Evolutionary conservation across 2,888 invertebrate species (phyloP).

Genomic region (Scaeva pyrastri): DNA sequence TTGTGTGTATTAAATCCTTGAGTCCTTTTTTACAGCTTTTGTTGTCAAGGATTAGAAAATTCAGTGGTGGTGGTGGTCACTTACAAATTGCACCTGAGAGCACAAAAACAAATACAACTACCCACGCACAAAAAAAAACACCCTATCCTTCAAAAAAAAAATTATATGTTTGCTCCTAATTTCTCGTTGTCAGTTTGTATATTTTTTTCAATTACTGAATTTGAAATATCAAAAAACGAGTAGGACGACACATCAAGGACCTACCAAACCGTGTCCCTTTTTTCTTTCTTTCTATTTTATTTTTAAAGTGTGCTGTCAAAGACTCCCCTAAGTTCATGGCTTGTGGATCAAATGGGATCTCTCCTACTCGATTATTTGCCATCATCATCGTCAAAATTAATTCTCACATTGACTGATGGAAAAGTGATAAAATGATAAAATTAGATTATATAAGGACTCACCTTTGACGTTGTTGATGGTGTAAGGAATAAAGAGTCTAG

Average conservation of each 20-base stretch:
- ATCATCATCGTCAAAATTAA: constrained; percentile 44
- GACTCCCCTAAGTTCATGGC: constrained; percentile 54
- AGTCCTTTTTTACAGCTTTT: constrained; percentile 54
- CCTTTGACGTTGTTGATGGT: constrained; percentile 51
- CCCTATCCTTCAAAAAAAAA: constrained; percentile 56
- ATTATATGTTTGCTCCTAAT: constrained; percentile 71
- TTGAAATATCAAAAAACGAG: constrained; percentile 52
- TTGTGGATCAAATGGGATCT: no score
- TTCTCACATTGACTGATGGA: constrained; percentile 60
- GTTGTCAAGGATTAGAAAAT: constrained; percentile 63
- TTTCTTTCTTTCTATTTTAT: constrained; percentile 19
- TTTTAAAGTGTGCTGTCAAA: constrained; percentile 7
- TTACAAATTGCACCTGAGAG: constrained; percentile 73
- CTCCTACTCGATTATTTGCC: constrained; percentile 58
- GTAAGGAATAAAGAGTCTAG: constrained; percentile 29
- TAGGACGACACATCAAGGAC: constrained; percentile 29
- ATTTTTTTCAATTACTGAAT: constrained; percentile 68
- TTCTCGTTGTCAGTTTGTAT: constrained; percentile 35
- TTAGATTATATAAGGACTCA: constrained; percentile 50
- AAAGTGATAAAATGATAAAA: constrained; percentile 54
- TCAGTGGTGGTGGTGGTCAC: constrained; percentile 62
- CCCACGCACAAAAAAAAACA: constrained; percentile 19
- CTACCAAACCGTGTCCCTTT: constrained; percentile 60
- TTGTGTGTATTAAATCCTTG: constrained; percentile 55
- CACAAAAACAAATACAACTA: constrained; percentile 1